Percentiles rank a stretch among this genome's conserved stretches.
Conservation (phyloP, 37 sponge, comb jelly and placozoan genomes). For the Trichoplax adhaerens region DNA sequence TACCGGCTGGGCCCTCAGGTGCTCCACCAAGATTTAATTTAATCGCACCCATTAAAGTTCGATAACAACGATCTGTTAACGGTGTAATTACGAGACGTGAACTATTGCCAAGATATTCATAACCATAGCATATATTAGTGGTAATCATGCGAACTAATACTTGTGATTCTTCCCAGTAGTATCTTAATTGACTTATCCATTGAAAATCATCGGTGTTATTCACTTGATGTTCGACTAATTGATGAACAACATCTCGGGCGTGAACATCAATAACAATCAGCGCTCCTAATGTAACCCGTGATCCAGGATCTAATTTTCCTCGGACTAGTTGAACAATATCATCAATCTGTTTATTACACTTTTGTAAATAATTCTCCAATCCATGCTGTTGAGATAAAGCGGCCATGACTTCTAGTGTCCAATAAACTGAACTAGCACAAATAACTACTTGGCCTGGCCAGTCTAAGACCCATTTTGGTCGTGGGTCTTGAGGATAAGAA, state of each 20-base stretch:
- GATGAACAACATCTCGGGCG: constrained; percentile 86
- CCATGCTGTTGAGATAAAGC: constrained; percentile 39
- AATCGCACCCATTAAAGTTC: constrained; percentile 93
- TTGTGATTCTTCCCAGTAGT: constrained; percentile 71
- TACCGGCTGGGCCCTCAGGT: constrained; percentile 96
- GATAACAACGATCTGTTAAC: constrained; percentile 91
- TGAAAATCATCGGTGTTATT: constrained; percentile 60
- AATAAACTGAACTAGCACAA: constrained; percentile 71
- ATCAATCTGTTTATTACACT: constrained; percentile 74
- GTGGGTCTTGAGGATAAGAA: constrained; percentile 42
- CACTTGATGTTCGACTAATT: constrained; percentile 55
- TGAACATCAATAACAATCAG: constrained; percentile 98
- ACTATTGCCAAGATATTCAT: constrained; percentile 97
- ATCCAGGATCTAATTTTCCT: constrained; percentile 78
- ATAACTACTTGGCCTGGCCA: constrained; percentile 98
- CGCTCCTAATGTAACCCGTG: constrained; percentile 86
- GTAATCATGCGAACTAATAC: constrained; percentile 92
- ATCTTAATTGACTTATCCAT: constrained; percentile 95
- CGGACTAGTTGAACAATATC: constrained; percentile 84
- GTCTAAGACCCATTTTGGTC: constrained; percentile 75
- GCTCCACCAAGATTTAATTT: constrained; percentile 92
- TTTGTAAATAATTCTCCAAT: constrained; percentile 56
- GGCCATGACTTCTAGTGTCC: constrained; percentile 74
- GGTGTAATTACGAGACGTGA: constrained; percentile 96
- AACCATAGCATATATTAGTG: constrained; percentile 85